These are phyloP conservation scores for Scatophagus argus DNA, from an alignment of 2,113 vertebrate genomes.

Conservation along the genomic window DNA sequence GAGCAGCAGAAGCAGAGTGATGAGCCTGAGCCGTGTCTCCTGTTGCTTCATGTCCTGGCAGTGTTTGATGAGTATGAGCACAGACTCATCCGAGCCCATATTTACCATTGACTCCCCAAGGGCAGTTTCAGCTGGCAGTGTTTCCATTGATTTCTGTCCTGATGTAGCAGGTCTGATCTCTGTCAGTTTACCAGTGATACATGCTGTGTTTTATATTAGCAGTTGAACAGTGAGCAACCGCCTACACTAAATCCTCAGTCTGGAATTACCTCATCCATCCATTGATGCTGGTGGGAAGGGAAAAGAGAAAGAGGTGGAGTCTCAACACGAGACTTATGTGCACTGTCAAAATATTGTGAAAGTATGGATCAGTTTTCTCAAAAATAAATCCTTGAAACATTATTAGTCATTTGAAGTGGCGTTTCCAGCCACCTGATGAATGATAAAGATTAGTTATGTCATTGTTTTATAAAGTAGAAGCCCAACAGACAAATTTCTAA, in stretches of 20 bases:
- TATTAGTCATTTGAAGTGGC: not conserved
- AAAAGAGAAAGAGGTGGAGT: slow-evolving; percentile 1
- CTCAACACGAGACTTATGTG: too few relatives aligned
- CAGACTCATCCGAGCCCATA: not conserved
- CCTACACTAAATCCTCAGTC: slow-evolving; percentile 12
- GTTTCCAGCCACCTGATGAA: not conserved
- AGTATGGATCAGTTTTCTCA: too few relatives aligned
- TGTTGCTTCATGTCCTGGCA: slow-evolving; percentile 61
- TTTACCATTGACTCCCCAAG: not conserved
- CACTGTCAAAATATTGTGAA: not conserved
- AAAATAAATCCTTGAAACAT: not conserved
- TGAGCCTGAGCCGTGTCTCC: slow-evolving; percentile 31
- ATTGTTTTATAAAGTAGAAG: not conserved
- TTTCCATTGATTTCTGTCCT: not conserved
- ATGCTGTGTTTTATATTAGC: slow-evolving; percentile 19
- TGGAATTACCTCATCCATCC: slow-evolving; percentile 22
- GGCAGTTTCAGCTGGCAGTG: too few relatives aligned
- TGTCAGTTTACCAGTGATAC: not conserved
- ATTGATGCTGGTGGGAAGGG: slow-evolving; percentile 14
- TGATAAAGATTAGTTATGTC: not conserved
- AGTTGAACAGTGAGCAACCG: not conserved
- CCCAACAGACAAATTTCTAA: not conserved
- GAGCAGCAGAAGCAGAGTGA: slow-evolving; percentile 53
- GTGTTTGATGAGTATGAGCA: slow-evolving; percentile 43
- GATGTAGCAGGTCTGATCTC: not conserved